Evolutionary conservation across 2,888 invertebrate species (phyloP).

Genomic region (Polyommatus iphigenia): DNA sequence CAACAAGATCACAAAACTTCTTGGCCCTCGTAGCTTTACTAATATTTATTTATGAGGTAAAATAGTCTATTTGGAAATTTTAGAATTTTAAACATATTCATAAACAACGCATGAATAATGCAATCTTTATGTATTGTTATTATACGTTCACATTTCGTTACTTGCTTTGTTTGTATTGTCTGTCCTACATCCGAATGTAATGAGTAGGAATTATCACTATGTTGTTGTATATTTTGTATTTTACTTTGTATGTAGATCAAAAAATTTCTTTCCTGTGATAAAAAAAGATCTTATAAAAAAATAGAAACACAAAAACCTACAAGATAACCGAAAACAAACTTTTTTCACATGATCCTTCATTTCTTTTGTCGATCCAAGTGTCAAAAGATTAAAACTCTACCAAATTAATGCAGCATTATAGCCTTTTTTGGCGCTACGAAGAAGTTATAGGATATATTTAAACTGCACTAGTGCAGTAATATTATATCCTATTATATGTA

Average conservation of each 20-base stretch:
- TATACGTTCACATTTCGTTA: background rate
- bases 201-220: background rate
- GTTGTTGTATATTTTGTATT: background rate
- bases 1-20: background rate
- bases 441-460: too few species aligned
- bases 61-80: background rate
- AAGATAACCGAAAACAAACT: too few species aligned
- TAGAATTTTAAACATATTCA: background rate
- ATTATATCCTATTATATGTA: too few species aligned
- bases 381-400: too few species aligned
- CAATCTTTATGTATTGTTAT: background rate
- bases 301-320: too few species aligned
- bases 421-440: too few species aligned
- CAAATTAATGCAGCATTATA: too few species aligned
- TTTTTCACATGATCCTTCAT: too few species aligned
- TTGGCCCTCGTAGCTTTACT: background rate
- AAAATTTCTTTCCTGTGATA: too few species aligned
- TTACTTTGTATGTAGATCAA: background rate
- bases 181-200: background rate
- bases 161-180: background rate
- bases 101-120: slow-evolving; percentile 3
- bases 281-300: too few species aligned
- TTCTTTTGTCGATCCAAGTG: too few species aligned
- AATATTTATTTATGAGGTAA: background rate
- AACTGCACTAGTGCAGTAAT: too few species aligned